These are phyloP conservation scores for Drosophila pandora DNA, from an alignment of 1,140 invertebrate genomes.

Conservation along the genomic window DNA sequence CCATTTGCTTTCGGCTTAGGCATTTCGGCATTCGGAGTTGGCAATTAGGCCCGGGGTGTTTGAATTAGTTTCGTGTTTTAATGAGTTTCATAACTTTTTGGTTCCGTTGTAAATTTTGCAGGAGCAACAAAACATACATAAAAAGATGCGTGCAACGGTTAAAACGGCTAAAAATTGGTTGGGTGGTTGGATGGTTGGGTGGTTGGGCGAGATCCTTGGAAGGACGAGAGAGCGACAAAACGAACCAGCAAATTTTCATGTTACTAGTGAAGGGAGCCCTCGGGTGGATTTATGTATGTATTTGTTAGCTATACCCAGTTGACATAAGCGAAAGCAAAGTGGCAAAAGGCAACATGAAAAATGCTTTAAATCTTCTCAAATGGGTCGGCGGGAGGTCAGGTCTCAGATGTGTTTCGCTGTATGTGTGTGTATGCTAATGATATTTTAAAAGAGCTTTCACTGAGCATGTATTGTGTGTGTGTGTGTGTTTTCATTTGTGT, in stretches of 20 bases:
- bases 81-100: conserved; percentile 82
- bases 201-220: neutral
- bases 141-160: conserved; percentile 47
- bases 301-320: conserved; percentile 70
- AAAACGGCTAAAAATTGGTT: conserved; percentile 4
- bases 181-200: neutral
- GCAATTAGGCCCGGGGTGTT: conserved; percentile 80
- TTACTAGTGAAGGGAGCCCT: conserved; percentile 22
- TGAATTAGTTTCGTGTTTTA: conserved; percentile 82
- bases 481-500: conserved; percentile 5
- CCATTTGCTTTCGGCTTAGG: conserved; percentile 40
- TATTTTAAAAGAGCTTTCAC: conserved; percentile 75
- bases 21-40: conserved; percentile 62
- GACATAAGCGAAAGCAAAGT: conserved; percentile 67
- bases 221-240: conserved; percentile 3
- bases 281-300: conserved; percentile 46
- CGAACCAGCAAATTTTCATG: conserved; percentile 43
- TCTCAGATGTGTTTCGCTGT: conserved; percentile 24
- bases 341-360: conserved; percentile 62
- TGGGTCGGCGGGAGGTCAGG: conserved; percentile 22
- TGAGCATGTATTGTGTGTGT: conserved; percentile 17
- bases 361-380: conserved; percentile 58
- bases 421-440: conserved; percentile 73
- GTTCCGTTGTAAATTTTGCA: conserved; percentile 78
- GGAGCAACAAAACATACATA: conserved; percentile 54